A percentile compares a stretch with the other conserved stretches of the same genome.
phyloP scores from a whole-genome alignment of 2,888 invertebrate species.

The Cephus rjabovi region DNA sequence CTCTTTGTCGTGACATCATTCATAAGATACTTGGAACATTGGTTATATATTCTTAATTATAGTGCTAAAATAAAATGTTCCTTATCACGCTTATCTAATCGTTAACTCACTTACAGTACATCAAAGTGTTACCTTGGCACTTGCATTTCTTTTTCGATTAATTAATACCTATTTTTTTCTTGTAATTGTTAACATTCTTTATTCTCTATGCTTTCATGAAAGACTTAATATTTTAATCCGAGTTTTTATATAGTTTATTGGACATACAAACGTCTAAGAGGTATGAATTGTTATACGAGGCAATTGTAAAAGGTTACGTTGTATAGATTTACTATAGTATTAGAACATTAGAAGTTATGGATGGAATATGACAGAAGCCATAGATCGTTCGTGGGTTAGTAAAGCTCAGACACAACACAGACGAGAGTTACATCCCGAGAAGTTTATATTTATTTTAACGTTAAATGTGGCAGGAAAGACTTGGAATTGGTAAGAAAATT shows the following conservation, averaged over 20 bases:
- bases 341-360: neutral
- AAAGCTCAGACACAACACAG: constrained; percentile 41
- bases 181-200: neutral
- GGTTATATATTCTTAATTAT: neutral
- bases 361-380: constrained; percentile 36
- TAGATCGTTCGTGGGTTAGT: constrained; percentile 43
- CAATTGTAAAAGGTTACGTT: neutral
- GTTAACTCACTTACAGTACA: neutral
- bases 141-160: neutral
- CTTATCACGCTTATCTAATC: neutral
- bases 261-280: neutral
- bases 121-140: neutral
- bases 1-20: neutral
- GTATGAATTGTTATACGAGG: neutral
- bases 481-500: neutral
- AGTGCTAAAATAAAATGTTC: neutral
- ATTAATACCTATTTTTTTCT: neutral
- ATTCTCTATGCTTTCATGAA: constrained; percentile 7
- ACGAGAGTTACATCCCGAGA: constrained; percentile 32
- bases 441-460: constrained; percentile 2
- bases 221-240: neutral
- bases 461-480: neutral
- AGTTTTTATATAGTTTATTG: neutral
- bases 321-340: neutral
- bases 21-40: neutral